Evolutionary conservation across 2,797 vertebrate species (phyloP).

Genomic region (Telmatherina bonti): DNA sequence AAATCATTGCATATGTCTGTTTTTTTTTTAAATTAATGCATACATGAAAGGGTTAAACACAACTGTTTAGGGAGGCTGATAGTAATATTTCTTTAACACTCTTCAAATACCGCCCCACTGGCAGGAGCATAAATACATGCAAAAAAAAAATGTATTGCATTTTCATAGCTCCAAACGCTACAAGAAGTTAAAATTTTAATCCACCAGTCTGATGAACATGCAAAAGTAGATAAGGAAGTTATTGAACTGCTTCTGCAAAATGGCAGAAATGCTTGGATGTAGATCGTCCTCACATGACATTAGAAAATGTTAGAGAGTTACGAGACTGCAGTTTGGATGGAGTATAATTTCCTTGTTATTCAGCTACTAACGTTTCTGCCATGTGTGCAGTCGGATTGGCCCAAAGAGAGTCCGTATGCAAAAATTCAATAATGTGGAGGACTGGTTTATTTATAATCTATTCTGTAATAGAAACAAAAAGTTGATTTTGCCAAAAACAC

Average conservation of each 20-base stretch:
- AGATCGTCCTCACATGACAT: background rate
- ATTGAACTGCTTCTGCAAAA: background rate
- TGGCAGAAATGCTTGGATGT: slow-evolving; percentile 5
- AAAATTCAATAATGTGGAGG: background rate
- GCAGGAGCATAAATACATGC: background rate
- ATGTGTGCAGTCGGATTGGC: background rate
- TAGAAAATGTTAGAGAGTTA: background rate
- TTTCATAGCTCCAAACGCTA: background rate
- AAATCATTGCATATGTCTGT: too few species aligned
- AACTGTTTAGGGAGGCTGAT: too few species aligned
- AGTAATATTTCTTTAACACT: too few species aligned
- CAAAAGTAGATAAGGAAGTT: background rate
- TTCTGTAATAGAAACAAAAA: background rate
- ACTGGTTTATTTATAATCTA: background rate
- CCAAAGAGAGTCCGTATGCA: background rate
- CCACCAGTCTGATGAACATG: too few species aligned
- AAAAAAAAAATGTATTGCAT: too few species aligned
- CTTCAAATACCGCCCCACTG: too few species aligned
- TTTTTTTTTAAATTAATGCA: too few species aligned
- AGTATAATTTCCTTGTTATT: background rate
- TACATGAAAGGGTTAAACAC: too few species aligned
- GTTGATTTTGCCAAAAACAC: background rate
- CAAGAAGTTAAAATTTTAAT: background rate
- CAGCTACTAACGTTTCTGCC: background rate
- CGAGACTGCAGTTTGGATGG: background rate